Conservation (phyloP, 2,888 invertebrate genomes). For the Rhorus exstirpatorius region DNA sequence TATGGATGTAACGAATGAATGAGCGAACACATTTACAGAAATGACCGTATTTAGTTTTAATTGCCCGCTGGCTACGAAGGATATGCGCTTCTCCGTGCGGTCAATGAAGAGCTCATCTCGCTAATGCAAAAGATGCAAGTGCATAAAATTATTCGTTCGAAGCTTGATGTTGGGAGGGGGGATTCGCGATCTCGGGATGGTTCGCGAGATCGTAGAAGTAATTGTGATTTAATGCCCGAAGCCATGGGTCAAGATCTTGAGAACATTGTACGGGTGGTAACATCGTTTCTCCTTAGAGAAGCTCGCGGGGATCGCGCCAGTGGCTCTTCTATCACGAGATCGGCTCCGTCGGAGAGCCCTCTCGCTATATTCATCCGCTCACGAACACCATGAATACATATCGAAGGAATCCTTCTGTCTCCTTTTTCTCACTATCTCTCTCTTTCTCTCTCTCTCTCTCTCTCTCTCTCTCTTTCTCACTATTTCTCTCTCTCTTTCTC, state of each 20-base stretch:
- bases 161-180: conserved; percentile 5
- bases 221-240: conserved; percentile 78
- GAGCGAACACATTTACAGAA: background rate
- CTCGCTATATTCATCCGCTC: conserved; percentile 25
- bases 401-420: conserved; percentile 45
- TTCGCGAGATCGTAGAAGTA: conserved; percentile 66
- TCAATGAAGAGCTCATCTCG: conserved; percentile 18
- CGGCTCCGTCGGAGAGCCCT: conserved; percentile 33
- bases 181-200: conserved; percentile 41
- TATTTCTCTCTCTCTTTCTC: conserved; percentile 1
- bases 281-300: conserved; percentile 54
- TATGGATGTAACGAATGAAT: too few relatives aligned
- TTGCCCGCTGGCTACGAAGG: conserved; percentile 4
- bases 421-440: conserved; percentile 20
- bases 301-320: conserved; percentile 40
- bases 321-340: conserved; percentile 63
- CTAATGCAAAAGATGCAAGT: conserved; percentile 33
- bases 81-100: conserved; percentile 12
- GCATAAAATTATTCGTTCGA: conserved; percentile 34
- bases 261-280: conserved; percentile 65
- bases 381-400: conserved; percentile 29
- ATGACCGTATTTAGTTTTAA: conserved; percentile 23
- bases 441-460: background rate
- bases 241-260: conserved; percentile 80
- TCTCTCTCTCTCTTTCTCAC: background rate